phyloP scores from a whole-genome alignment of 2,888 invertebrate genomes.

The Amphipyra tragopoginis region DNA sequence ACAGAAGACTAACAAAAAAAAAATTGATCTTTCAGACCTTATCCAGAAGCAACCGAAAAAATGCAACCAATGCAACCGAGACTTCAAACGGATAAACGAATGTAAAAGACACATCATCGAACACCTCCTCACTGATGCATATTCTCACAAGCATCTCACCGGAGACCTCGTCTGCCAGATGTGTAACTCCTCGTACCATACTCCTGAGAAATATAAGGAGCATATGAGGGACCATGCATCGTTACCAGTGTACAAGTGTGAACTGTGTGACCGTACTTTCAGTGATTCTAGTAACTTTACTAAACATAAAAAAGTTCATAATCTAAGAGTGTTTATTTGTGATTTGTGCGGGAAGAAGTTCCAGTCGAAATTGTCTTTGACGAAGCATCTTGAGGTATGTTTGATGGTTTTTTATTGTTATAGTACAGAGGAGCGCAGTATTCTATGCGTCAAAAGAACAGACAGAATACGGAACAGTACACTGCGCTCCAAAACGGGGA shows the following conservation, averaged over 20 bases:
- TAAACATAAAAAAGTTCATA: slow-evolving; percentile 83
- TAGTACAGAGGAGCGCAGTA: no score
- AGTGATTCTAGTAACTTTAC: slow-evolving; percentile 82
- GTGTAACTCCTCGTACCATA: slow-evolving; percentile 53
- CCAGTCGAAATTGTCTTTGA: slow-evolving; percentile 61
- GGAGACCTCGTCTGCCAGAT: slow-evolving; percentile 65
- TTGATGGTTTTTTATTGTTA: no score
- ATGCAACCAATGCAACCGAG: slow-evolving; percentile 65
- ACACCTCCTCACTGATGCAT: slow-evolving; percentile 74
- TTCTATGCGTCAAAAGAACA: no score
- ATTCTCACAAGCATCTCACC: slow-evolving; percentile 14
- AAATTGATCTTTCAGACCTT: no score
- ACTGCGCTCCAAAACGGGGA: no score
- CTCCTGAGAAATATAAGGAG: slow-evolving; percentile 64
- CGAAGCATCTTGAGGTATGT: slow-evolving; percentile 73
- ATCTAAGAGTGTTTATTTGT: slow-evolving; percentile 65
- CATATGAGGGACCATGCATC: slow-evolving; percentile 78
- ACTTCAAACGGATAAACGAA: slow-evolving; percentile 66
- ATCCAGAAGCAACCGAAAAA: not conserved
- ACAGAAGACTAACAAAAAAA: no score
- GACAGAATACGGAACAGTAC: no score
- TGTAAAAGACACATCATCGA: slow-evolving; percentile 76
- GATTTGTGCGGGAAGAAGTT: slow-evolving; percentile 77
- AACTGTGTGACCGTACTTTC: slow-evolving; percentile 74
- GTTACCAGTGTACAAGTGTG: slow-evolving; percentile 75